Evolutionary conservation across 1,140 invertebrate genomes (phyloP).

Genomic region (Drosophila saltans): DNA sequence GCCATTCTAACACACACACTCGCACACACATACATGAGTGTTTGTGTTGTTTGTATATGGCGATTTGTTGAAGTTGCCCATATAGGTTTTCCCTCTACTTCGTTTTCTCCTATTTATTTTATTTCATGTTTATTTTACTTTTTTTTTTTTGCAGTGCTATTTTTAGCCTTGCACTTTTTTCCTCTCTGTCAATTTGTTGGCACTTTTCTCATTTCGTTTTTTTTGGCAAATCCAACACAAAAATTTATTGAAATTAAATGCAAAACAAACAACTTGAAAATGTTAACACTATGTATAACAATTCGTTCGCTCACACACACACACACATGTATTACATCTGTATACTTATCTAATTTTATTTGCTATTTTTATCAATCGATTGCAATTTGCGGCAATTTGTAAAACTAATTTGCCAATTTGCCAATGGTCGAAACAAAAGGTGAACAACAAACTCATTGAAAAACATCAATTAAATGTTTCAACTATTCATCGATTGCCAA

Average conservation of each 20-base stretch:
- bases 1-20: conserved; percentile 23
- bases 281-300: not conserved
- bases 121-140: conserved; percentile 27
- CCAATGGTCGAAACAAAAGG: not conserved
- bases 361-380: conserved; percentile 1
- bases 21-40: conserved; percentile 18
- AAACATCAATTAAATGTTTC: not conserved
- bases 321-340: not conserved
- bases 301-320: too few species aligned
- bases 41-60: conserved; percentile 64
- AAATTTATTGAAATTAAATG: conserved; percentile 11
- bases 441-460: not conserved
- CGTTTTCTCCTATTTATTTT: conserved; percentile 18
- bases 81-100: conserved; percentile 53
- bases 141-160: conserved; percentile 39
- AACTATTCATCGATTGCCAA: not conserved
- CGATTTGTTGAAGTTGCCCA: conserved; percentile 70
- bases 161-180: conserved; percentile 46
- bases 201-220: not conserved
- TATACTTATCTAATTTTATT: not conserved
- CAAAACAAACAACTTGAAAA: conserved; percentile 4
- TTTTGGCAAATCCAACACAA: not conserved
- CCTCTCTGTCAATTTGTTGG: conserved; percentile 31
- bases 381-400: conserved; percentile 15
- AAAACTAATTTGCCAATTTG: conserved; percentile 11